Percentiles rank a stretch among this genome's conserved stretches.
These are phyloP conservation scores for Numida meleagris DNA, from an alignment of 2,113 vertebrate genomes.

Conservation along the genomic window DNA sequence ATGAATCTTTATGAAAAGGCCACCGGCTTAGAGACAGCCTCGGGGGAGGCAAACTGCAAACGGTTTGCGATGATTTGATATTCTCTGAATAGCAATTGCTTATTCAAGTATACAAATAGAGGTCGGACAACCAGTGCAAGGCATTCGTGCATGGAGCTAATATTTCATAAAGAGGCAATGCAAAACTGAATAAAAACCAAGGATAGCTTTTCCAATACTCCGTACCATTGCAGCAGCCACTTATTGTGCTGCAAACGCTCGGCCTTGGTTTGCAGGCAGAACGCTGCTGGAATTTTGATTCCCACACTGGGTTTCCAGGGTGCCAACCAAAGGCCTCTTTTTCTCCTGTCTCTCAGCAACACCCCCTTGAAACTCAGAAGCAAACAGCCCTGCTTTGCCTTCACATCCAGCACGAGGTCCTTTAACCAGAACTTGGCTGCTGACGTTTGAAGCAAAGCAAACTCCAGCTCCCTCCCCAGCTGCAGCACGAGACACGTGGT, in stretches of 20 bases:
- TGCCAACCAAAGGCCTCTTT: constrained; percentile 19
- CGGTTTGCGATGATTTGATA: neutral
- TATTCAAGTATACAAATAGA: neutral
- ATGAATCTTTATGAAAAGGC: neutral
- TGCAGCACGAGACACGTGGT: neutral
- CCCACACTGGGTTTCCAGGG: neutral
- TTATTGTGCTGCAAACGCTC: neutral
- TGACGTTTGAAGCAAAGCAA: constrained; percentile 2
- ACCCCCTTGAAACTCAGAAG: neutral
- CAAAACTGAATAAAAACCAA: neutral
- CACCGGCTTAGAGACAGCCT: neutral
- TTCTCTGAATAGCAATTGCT: neutral
- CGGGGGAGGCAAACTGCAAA: neutral
- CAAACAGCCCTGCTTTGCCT: neutral
- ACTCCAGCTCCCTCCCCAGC: neutral
- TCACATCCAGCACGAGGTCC: neutral
- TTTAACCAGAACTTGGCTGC: neutral
- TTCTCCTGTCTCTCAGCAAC: neutral
- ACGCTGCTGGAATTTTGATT: neutral
- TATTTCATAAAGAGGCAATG: neutral
- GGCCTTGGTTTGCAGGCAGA: neutral
- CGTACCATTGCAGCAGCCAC: neutral
- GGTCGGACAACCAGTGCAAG: neutral
- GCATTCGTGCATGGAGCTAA: neutral
- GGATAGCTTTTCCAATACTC: neutral